A percentile compares a stretch with the other conserved stretches of the same genome.
These are phyloP conservation scores for Pachypeltis micranthus DNA, from an alignment of 1,140 invertebrate species.

Conservation along the genomic window DNA sequence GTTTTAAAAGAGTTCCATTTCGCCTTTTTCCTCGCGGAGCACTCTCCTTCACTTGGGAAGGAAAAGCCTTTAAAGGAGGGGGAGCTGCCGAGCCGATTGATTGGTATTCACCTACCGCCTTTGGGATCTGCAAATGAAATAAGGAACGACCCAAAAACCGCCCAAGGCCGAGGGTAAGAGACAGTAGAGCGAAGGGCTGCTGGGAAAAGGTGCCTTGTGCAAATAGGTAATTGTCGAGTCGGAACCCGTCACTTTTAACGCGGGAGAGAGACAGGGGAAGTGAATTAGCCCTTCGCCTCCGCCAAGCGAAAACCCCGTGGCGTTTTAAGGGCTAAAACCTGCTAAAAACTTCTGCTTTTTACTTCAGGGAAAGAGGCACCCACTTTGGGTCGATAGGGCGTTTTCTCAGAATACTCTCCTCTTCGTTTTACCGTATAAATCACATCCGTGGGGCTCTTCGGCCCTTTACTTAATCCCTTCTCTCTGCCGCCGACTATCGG, in stretches of 20 bases:
- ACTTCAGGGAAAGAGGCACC: background rate
- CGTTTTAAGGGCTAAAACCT: conserved; percentile 8
- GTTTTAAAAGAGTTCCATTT: no score
- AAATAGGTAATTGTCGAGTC: conserved; percentile 12
- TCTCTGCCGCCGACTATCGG: background rate
- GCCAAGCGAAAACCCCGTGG: no score
- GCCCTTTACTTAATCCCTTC: background rate
- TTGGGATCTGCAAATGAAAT: conserved; percentile 10
- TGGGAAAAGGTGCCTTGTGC: background rate
- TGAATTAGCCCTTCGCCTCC: background rate
- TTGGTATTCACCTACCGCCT: conserved; percentile 6
- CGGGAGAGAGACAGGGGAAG: conserved; percentile 5
- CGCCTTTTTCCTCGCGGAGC: no score
- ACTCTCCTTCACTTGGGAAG: no score
- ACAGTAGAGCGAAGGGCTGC: background rate
- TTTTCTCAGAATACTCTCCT: background rate
- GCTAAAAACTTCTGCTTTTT: conserved; percentile 9
- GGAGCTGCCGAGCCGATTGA: no score
- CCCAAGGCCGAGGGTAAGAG: background rate
- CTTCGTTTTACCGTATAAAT: background rate
- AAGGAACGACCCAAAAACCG: background rate
- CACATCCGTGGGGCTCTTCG: background rate
- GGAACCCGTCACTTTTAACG: background rate
- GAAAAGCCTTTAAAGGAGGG: no score
- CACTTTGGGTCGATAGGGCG: background rate